Evolutionary conservation across 2,888 invertebrate species (phyloP).

Genomic region (Catocala sponsa): DNA sequence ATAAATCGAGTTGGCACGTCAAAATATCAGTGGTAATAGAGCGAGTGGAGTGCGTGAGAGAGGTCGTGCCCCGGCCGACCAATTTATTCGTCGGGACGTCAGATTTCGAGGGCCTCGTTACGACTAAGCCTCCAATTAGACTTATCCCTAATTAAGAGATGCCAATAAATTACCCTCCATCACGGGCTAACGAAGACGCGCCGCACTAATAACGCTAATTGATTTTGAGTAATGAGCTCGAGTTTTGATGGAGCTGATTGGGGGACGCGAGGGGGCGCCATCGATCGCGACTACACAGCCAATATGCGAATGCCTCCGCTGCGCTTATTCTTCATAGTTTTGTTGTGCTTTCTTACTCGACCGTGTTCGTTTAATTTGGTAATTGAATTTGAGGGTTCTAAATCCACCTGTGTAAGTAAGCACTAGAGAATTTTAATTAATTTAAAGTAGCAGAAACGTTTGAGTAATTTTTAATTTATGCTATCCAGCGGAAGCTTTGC

Average conservation of each 20-base stretch:
- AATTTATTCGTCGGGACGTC: constrained; percentile 87
- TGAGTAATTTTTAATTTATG: constrained; percentile 58
- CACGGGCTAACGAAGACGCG: constrained; percentile 88
- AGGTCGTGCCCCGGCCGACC: constrained; percentile 74
- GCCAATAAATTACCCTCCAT: constrained; percentile 89
- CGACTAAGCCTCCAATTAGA: constrained; percentile 89
- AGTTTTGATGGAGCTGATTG: constrained; percentile 87
- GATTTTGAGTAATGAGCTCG: constrained; percentile 88
- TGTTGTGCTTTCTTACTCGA: constrained; percentile 40
- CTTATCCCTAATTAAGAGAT: constrained; percentile 89
- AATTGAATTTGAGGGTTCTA: constrained; percentile 42
- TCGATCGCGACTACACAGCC: constrained; percentile 66
- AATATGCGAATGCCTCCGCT: constrained; percentile 46
- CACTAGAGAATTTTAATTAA: constrained; percentile 44
- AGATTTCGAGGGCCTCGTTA: constrained; percentile 89
- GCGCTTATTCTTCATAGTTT: constrained; percentile 39
- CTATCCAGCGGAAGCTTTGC: constrained; percentile 64
- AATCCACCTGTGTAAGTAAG: constrained; percentile 28
- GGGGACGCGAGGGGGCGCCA: constrained; percentile 67
- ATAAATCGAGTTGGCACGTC: constrained; percentile 75
- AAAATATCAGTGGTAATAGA: constrained; percentile 78
- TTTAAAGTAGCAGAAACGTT: constrained; percentile 24
- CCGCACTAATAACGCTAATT: constrained; percentile 88
- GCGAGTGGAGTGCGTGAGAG: constrained; percentile 73
- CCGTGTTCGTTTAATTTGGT: constrained; percentile 41